Evolutionary conservation across 1,140 invertebrate genomes (phyloP).

Genomic region (Gryllus bimaculatus): DNA sequence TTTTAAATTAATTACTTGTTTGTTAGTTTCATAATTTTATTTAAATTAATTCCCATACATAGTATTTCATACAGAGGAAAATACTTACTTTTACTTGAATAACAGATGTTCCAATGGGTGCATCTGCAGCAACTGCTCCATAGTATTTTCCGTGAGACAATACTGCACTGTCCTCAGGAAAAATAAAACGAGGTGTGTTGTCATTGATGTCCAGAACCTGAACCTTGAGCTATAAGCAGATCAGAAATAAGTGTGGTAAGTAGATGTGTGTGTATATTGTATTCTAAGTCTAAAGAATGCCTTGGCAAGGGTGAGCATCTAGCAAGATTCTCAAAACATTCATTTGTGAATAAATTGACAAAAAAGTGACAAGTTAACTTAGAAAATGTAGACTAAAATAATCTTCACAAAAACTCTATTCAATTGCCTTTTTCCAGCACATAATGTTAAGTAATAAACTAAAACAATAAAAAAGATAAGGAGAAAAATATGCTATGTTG

Average conservation of each 20-base stretch:
- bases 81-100: constrained; percentile 54
- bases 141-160: constrained; percentile 50
- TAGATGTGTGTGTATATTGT: not conserved
- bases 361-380: too few relatives aligned
- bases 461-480: not conserved
- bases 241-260: not conserved
- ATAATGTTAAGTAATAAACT: not conserved
- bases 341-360: too few relatives aligned
- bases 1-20: not conserved
- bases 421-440: not conserved
- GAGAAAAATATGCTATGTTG: too few relatives aligned
- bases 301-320: too few relatives aligned
- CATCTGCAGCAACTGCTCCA: constrained; percentile 55
- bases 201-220: constrained; percentile 81
- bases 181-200: constrained; percentile 71
- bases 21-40: not conserved
- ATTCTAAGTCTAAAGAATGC: too few relatives aligned
- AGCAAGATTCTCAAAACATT: too few relatives aligned
- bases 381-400: too few relatives aligned
- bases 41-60: not conserved
- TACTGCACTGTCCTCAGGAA: constrained; percentile 41
- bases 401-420: too few relatives aligned
- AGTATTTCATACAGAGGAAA: not conserved
- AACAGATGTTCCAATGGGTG: constrained; percentile 58
- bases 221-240: constrained; percentile 51